Conservation (phyloP, 2,113 vertebrate genomes). For the Hirundichthys speculiger region DNA sequence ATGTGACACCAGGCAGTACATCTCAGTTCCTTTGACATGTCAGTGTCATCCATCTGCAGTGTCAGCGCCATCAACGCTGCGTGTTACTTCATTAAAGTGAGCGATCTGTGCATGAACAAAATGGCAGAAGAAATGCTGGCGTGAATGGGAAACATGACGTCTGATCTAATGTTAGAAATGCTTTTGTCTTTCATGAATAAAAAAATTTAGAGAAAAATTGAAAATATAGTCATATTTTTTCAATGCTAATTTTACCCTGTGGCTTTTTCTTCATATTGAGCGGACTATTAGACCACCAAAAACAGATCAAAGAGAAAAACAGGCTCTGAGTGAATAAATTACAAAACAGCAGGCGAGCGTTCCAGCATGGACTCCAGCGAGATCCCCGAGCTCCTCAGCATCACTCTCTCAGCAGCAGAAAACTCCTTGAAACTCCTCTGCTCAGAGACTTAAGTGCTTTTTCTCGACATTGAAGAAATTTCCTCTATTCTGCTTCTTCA, state of each 20-base stretch:
- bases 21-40: conserved; percentile 60
- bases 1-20: conserved; percentile 54
- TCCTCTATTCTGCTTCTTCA: too few species aligned
- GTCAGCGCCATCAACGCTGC: conserved; percentile 35
- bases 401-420: neutral
- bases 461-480: too few species aligned
- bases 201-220: too few species aligned
- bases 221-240: neutral
- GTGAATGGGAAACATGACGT: neutral
- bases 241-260: neutral
- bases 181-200: neutral
- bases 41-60: conserved; percentile 61
- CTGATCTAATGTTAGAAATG: neutral
- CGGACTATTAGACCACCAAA: neutral
- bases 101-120: conserved; percentile 12
- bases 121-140: conserved; percentile 7
- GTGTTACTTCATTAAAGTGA: conserved; percentile 38
- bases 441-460: too few species aligned
- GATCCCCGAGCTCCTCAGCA: neutral
- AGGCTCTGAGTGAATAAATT: conserved; percentile 4
- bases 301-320: conserved; percentile 9
- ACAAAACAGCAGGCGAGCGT: neutral
- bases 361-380: neutral
- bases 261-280: neutral
- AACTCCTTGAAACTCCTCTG: too few species aligned